Evolutionary conservation across 2,888 invertebrate genomes (phyloP), one percentile per base, ranked within the genome.

Genomic region (Epirrhoe alternata): DNA sequence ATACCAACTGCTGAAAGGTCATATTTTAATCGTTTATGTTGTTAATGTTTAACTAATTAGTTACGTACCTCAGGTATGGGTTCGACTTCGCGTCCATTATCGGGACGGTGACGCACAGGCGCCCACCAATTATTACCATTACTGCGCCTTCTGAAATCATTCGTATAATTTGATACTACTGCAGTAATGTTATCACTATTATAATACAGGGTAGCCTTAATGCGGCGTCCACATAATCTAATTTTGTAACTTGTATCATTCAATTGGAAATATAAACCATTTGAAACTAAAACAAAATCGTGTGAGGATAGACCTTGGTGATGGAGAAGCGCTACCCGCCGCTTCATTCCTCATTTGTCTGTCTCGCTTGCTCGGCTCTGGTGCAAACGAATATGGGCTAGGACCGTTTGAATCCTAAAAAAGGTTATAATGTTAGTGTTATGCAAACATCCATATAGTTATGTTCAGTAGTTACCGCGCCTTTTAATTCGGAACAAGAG

Each of bases 101-200:
- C 84, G 73, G 83, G 77, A 59, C 89, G 80, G 71, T 89, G 84
- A 75, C 90, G 77, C 71, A 88, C 68, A 61, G 88, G 74, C 74
- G 89, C 79, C 93, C 87, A 86, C 88, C 86, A 84, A 71, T 94
- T 84, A 76, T 92, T 92, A 12, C 91, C 92, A 61, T 92, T 92
- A 72, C 79, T 88, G 8, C 89, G 87, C 0, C 86, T 83, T 66
- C 90, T 89, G 69, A 24, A 63, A 63, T 0, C 38, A 42, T 42
- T 42, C 12, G 10, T 12, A 42, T 42, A 12, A 12, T 42, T 10
- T 12, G 10, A 42, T 12, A 5, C 8, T 5, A 12, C 38, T 42
- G 24, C 24, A 38, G 12, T 42, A 12, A 42, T 0, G 38, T 3
- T 10, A 10, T 38, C 8, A 10, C 7, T 10, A 2, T 38, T 38